These are phyloP conservation scores for Neoitamus cyanurus DNA, from an alignment of 2,888 invertebrate genomes.

Conservation along the genomic window DNA sequence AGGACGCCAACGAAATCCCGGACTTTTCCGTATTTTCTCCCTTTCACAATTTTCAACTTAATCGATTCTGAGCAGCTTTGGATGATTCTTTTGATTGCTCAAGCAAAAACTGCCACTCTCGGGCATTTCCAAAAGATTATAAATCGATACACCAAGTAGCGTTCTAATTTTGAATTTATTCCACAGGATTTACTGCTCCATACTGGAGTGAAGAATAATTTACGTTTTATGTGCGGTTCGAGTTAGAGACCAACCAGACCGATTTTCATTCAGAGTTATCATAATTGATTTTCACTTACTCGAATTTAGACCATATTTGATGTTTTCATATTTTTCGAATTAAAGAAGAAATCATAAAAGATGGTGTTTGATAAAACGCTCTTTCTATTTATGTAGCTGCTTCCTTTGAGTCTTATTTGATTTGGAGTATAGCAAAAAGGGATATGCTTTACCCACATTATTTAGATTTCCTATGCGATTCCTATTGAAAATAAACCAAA, in stretches of 20 bases:
- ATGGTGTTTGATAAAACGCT: background rate
- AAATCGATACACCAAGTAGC: background rate
- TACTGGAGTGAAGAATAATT: background rate
- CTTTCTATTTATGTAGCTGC: too few relatives aligned
- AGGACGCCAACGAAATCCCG: background rate
- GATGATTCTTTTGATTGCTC: background rate
- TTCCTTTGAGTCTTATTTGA: background rate
- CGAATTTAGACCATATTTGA: background rate
- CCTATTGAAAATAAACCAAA: too few relatives aligned
- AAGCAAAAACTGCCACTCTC: background rate
- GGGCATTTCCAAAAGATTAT: background rate
- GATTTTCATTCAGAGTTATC: background rate
- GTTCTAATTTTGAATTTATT: background rate
- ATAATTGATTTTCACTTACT: background rate
- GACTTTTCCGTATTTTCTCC: background rate
- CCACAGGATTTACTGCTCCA: background rate
- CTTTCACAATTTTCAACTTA: background rate
- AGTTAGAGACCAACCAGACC: background rate
- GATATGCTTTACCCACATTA: too few relatives aligned
- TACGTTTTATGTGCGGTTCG: background rate
- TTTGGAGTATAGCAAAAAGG: too few relatives aligned
- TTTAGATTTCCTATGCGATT: too few relatives aligned
- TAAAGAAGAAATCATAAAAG: background rate
- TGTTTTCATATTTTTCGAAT: background rate
- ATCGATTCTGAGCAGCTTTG: background rate